Evolutionary conservation across 2,797 vertebrate genomes (phyloP).

Genomic region (Saxicola maurus): DNA sequence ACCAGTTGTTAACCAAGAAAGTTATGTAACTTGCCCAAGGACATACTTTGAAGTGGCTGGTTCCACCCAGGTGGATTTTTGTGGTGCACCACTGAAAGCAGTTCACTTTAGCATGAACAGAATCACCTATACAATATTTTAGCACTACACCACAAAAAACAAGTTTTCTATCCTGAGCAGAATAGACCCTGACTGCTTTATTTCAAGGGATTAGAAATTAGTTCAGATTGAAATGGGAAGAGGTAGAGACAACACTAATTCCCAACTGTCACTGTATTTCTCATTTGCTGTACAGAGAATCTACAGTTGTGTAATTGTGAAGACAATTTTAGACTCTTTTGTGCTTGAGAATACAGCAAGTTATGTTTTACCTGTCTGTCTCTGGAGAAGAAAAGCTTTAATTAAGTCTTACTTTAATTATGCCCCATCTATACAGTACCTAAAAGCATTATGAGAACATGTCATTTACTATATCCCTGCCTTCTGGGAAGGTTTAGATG

Average conservation of each 20-base stretch:
- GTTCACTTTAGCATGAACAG: not conserved
- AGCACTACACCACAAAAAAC: not conserved
- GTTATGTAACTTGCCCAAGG: not conserved
- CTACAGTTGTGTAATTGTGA: not conserved
- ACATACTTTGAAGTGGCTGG: slow-evolving; percentile 21
- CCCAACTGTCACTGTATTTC: not conserved
- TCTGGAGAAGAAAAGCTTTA: slow-evolving; percentile 59
- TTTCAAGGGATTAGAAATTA: not conserved
- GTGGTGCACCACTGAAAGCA: not conserved
- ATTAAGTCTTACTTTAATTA: slow-evolving; percentile 65
- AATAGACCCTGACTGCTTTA: not conserved
- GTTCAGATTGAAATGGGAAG: not conserved
- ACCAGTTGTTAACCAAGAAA: not conserved
- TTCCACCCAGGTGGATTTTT: slow-evolving; percentile 9
- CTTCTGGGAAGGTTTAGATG: slow-evolving; percentile 41
- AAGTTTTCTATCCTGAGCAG: not conserved
- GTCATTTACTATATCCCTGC: slow-evolving; percentile 51
- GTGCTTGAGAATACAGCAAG: not conserved
- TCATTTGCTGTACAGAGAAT: not conserved
- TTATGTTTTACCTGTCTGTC: slow-evolving; percentile 56
- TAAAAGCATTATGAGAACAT: slow-evolving; percentile 44
- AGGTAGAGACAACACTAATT: not conserved
- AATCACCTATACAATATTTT: not conserved
- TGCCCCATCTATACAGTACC: not conserved
- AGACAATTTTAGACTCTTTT: slow-evolving; percentile 52